Percentiles rank a stretch among this genome's conserved stretches.
phyloP scores from a whole-genome alignment of 30 jellyfish, hydroid and myxozoan genomes.

The Aurelia sp. region DNA sequence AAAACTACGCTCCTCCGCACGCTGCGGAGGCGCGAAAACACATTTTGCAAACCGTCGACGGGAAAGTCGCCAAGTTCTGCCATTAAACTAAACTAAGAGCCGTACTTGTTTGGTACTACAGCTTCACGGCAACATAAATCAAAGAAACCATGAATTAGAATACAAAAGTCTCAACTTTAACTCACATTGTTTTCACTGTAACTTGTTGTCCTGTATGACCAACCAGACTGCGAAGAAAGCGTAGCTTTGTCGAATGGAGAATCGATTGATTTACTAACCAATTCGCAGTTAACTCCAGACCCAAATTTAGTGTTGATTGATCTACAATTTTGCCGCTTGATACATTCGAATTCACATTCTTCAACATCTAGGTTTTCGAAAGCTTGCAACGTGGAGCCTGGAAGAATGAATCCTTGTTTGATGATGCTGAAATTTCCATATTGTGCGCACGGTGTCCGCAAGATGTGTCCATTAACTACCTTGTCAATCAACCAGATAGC shows the following conservation, averaged over 20 bases:
- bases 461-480: neutral
- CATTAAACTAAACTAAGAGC: no score
- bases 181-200: constrained; percentile 13
- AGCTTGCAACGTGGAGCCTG: constrained; percentile 3
- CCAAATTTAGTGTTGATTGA: constrained; percentile 8
- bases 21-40: no score
- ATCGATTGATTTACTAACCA: constrained; percentile 25
- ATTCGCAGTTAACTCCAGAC: constrained; percentile 19
- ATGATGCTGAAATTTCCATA: constrained; percentile 49
- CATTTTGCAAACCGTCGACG: no score
- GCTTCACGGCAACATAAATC: no score
- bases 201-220: constrained; percentile 36
- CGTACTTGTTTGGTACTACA: no score
- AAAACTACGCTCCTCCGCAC: no score
- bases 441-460: constrained; percentile 26
- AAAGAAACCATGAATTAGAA: neutral
- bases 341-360: constrained; percentile 25
- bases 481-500: no score
- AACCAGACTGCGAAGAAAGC: neutral
- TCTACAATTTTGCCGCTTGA: constrained; percentile 2
- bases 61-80: no score
- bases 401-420: neutral
- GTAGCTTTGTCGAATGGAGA: constrained; percentile 2
- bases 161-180: neutral
- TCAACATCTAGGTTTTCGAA: neutral